These are phyloP conservation scores for Aplodontia rufa DNA, from an alignment of 2,113 vertebrate genomes.

Conservation along the genomic window DNA sequence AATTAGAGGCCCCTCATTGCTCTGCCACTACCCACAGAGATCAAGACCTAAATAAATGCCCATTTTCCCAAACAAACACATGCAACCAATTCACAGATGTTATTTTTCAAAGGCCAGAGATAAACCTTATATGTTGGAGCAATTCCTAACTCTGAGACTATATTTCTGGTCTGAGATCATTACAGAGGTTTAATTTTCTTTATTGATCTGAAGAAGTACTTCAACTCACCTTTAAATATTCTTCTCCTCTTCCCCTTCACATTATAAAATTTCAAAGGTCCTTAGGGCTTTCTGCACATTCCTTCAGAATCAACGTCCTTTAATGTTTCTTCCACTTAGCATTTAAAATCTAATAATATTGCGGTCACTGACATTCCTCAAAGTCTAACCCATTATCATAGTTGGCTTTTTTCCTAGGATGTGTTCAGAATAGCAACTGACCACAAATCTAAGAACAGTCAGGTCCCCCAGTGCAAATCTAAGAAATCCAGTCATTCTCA, in stretches of 20 bases:
- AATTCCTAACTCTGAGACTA: conserved; percentile 21
- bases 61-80: not conserved
- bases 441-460: not conserved
- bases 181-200: conserved; percentile 65
- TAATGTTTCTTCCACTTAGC: conserved; percentile 53
- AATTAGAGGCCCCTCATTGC: conserved; percentile 1
- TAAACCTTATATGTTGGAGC: not conserved
- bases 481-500: conserved; percentile 5
- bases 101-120: conserved; percentile 30
- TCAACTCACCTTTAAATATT: conserved; percentile 70
- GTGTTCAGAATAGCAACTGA: conserved; percentile 33
- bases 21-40: not conserved
- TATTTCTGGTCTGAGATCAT: conserved; percentile 49
- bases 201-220: conserved; percentile 70
- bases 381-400: conserved; percentile 18
- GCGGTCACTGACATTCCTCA: conserved; percentile 22
- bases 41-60: not conserved
- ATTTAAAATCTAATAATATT: conserved; percentile 70
- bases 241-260: conserved; percentile 21
- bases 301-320: conserved; percentile 64
- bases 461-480: not conserved
- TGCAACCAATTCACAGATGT: not conserved
- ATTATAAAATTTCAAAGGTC: conserved; percentile 62
- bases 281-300: not conserved
- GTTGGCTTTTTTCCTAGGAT: conserved; percentile 49